Conservation (phyloP, 2,113 vertebrate genomes). For the Crotalus tigris region DNA sequence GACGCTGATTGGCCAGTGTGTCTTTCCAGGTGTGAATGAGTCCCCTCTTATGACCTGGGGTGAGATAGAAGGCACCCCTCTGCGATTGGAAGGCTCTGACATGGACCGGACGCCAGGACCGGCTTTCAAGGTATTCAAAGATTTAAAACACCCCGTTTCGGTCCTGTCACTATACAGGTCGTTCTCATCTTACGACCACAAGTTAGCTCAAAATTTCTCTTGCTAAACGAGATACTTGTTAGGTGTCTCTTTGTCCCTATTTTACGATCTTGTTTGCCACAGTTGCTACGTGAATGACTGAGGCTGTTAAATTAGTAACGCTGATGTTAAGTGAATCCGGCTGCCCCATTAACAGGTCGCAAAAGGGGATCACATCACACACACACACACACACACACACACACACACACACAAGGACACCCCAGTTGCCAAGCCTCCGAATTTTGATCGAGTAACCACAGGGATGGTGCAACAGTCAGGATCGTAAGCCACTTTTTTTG, state of each 20-base stretch:
- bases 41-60: constrained; percentile 98
- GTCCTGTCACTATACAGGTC: neutral
- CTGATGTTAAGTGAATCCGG: neutral
- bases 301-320: neutral
- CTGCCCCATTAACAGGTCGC: neutral
- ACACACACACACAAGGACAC: too few species aligned
- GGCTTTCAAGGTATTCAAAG: constrained; percentile 86
- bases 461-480: too few species aligned
- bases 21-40: constrained; percentile 80
- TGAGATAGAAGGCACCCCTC: constrained; percentile 93
- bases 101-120: constrained; percentile 92
- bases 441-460: too few species aligned
- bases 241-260: neutral
- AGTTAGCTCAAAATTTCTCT: neutral
- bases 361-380: too few species aligned
- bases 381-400: too few species aligned
- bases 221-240: neutral
- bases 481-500: too few species aligned
- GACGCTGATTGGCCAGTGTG: neutral
- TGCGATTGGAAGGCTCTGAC: constrained; percentile 89
- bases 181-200: neutral
- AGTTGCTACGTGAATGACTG: neutral
- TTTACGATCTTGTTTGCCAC: too few species aligned
- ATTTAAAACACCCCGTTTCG: too few species aligned
- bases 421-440: too few species aligned